These are phyloP conservation scores for Arion vulgaris DNA, from an alignment of 1,140 invertebrate species.

Conservation along the genomic window DNA sequence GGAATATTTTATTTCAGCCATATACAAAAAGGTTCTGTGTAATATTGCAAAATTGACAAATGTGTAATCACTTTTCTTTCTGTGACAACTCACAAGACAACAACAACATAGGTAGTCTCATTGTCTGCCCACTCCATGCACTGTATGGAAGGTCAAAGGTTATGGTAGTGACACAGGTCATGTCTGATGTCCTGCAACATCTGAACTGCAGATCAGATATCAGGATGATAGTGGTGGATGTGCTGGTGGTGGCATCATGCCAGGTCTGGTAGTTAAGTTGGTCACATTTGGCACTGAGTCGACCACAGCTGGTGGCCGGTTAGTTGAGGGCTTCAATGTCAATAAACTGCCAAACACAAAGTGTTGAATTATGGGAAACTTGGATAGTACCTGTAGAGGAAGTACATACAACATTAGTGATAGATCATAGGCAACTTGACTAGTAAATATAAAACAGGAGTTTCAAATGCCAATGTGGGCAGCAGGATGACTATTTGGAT, in stretches of 20 bases:
- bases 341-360: constrained; percentile 95
- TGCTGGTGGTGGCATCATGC: neutral
- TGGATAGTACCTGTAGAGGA: constrained; percentile 83
- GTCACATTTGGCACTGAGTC: neutral
- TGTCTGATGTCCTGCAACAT: no score
- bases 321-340: constrained; percentile 75
- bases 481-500: neutral
- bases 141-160: no score
- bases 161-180: no score
- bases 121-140: no score
- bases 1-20: no score
- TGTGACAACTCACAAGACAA: no score
- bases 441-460: neutral
- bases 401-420: neutral
- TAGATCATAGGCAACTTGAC: neutral
- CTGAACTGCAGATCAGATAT: neutral
- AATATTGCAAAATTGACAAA: no score
- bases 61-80: no score
- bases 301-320: neutral
- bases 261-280: neutral
- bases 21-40: no score
- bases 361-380: constrained; percentile 98
- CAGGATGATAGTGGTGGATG: neutral
- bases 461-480: neutral
- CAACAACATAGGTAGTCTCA: no score